Conservation (phyloP, 1,140 invertebrate genomes). For the Cylas formicarius region DNA sequence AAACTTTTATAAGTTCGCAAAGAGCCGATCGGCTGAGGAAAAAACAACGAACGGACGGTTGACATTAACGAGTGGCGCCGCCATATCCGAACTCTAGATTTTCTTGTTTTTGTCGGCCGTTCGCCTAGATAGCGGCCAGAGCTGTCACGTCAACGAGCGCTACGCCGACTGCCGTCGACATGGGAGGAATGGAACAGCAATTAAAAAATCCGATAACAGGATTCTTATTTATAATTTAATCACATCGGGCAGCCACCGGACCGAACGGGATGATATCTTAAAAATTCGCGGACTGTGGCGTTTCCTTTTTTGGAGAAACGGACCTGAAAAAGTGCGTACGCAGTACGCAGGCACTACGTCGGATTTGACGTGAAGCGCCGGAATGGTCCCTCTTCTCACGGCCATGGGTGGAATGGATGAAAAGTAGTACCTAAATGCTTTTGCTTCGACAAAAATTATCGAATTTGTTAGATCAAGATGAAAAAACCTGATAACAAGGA, state of each 20-base stretch:
- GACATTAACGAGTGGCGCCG: slow-evolving; percentile 29
- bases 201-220: slow-evolving; percentile 30
- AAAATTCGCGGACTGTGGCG: slow-evolving; percentile 10
- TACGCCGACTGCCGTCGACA: slow-evolving; percentile 24
- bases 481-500: no score
- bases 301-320: slow-evolving; percentile 17
- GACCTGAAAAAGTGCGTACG: no score
- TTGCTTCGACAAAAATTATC: no score
- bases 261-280: slow-evolving; percentile 6
- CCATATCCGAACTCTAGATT: slow-evolving; percentile 22
- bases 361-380: no score
- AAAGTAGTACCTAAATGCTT: no score
- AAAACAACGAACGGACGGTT: slow-evolving; percentile 21
- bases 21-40: background rate
- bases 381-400: no score
- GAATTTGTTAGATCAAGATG: no score
- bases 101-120: slow-evolving; percentile 30
- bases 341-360: no score
- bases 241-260: slow-evolving; percentile 5
- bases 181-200: slow-evolving; percentile 26
- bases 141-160: slow-evolving; percentile 31
- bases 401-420: no score
- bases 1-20: background rate
- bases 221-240: slow-evolving; percentile 27
- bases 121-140: slow-evolving; percentile 25